These are phyloP conservation scores for Narcine bancroftii DNA, from an alignment of 2,113 vertebrate species.

Conservation along the genomic window DNA sequence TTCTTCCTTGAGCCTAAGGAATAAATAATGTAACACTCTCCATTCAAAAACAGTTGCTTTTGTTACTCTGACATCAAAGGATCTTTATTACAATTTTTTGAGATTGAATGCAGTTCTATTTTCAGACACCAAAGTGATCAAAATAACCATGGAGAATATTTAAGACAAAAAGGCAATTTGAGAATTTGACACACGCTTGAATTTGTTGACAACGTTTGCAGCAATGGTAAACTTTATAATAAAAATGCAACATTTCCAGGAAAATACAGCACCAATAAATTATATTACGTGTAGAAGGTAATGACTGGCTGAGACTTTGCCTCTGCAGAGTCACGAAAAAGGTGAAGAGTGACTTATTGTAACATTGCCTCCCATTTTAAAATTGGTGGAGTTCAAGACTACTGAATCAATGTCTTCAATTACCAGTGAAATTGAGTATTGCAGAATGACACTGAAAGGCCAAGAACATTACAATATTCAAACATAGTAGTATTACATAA, in stretches of 20 bases:
- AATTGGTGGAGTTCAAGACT: neutral
- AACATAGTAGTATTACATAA: neutral
- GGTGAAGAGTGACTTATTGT: neutral
- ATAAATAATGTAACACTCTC: neutral
- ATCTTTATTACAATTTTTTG: neutral
- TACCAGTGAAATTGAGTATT: neutral
- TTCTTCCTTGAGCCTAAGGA: conserved; percentile 81
- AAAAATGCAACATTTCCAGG: neutral
- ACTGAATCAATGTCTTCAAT: neutral
- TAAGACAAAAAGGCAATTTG: neutral
- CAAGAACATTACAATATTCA: neutral
- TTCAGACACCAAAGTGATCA: neutral
- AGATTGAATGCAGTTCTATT: neutral
- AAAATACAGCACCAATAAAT: neutral
- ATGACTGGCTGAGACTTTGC: neutral
- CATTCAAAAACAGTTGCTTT: neutral
- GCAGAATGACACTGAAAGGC: neutral
- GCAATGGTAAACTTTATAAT: neutral
- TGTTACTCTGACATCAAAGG: neutral
- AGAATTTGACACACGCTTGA: neutral
- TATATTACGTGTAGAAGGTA: no score
- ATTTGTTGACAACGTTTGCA: neutral
- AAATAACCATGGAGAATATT: neutral
- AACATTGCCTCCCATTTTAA: neutral
- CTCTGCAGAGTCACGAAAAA: neutral